Evolutionary conservation across 2,888 invertebrate species (phyloP).

Genomic region (Morpho helenor): DNA sequence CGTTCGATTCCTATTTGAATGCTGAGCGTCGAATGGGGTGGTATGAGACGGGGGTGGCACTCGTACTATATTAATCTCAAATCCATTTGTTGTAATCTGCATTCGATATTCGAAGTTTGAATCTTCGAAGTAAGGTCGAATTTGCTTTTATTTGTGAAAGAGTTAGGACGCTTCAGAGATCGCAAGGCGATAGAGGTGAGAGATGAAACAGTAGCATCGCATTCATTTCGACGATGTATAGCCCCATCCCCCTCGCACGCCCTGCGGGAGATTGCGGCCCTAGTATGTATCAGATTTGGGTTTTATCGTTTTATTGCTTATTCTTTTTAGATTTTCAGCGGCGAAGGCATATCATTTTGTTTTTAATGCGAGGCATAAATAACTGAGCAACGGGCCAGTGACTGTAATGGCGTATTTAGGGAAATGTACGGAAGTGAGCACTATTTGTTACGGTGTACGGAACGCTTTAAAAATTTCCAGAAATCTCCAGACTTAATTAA

Average conservation of each 20-base stretch:
- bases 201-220: slow-evolving; percentile 78
- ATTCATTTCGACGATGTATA: slow-evolving; percentile 74
- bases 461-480: slow-evolving; percentile 29
- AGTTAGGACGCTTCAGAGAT: slow-evolving; percentile 76
- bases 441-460: slow-evolving; percentile 47
- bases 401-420: slow-evolving; percentile 70
- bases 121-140: slow-evolving; percentile 51
- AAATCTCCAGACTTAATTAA: slow-evolving; percentile 35
- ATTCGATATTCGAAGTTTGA: slow-evolving; percentile 57
- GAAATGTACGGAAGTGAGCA: slow-evolving; percentile 62
- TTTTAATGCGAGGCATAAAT: slow-evolving; percentile 76
- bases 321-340: slow-evolving; percentile 79
- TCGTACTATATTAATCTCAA: slow-evolving; percentile 79
- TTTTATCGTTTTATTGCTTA: slow-evolving; percentile 80
- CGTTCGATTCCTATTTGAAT: slow-evolving; percentile 80
- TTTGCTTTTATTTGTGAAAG: slow-evolving; percentile 56
- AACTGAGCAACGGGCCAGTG: slow-evolving; percentile 65
- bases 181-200: slow-evolving; percentile 75
- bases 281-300: slow-evolving; percentile 79
- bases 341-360: slow-evolving; percentile 78
- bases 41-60: slow-evolving; percentile 74
- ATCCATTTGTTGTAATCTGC: slow-evolving; percentile 76
- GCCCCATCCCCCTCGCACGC: slow-evolving; percentile 63
- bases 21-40: slow-evolving; percentile 76
- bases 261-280: slow-evolving; percentile 69